phyloP scores from a whole-genome alignment of 1,140 invertebrate genomes.

The Monomorium pharaonis region DNA sequence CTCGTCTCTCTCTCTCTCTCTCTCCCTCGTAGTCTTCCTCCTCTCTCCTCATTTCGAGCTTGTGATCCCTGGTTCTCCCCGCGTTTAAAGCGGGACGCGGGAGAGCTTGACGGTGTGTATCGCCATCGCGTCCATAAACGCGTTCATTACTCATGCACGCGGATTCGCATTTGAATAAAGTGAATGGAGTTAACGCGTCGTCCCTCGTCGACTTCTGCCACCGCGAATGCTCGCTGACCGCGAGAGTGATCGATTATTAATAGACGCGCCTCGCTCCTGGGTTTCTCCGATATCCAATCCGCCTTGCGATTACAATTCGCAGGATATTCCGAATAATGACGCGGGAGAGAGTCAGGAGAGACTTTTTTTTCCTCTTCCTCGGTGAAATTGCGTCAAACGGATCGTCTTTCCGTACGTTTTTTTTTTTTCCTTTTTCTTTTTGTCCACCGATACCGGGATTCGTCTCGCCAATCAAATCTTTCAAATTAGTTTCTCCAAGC shows the following conservation, averaged over 20 bases:
- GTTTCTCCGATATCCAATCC: background rate
- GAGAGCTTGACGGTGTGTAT: background rate
- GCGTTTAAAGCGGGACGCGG: conserved; percentile 23
- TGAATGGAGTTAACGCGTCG: conserved; percentile 50
- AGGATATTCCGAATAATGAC: background rate
- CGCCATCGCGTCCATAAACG: conserved; percentile 22
- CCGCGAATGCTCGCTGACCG: background rate
- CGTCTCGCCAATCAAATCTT: background rate
- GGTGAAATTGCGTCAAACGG: background rate
- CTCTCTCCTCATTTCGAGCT: background rate
- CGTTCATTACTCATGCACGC: conserved; percentile 52
- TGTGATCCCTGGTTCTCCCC: background rate
- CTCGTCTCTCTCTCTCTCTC: background rate
- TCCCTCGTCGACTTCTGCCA: conserved; percentile 17
- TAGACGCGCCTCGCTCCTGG: background rate
- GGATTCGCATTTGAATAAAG: conserved; percentile 41
- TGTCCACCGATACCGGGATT: background rate
- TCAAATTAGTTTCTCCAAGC: background rate
- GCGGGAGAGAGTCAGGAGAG: background rate
- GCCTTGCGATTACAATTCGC: background rate
- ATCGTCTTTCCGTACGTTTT: background rate
- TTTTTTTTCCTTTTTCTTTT: background rate
- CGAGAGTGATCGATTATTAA: conserved; percentile 11
- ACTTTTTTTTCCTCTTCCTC: background rate
- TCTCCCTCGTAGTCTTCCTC: background rate